Base-by-base conservation (phyloP, 2,888 invertebrate species). In the Drosophila buzzatii region DNA sequence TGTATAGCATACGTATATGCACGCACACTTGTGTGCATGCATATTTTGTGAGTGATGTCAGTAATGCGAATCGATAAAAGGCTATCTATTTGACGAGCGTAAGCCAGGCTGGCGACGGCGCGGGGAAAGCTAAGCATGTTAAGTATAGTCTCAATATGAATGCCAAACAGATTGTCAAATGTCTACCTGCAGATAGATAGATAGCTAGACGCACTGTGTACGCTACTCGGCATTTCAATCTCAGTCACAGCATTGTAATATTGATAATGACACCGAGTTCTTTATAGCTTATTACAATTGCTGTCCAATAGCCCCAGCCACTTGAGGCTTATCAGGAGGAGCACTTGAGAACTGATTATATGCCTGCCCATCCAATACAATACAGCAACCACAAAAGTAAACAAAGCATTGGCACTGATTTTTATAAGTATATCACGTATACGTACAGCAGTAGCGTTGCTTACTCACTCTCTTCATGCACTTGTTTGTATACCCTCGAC, bases 11-110 rank as follows among this genome's bases (percentile, higher is more conserved):
- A 37, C n/a, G 18, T 8, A 52, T 14, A 37, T 20, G 14, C 6
- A 23, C 3, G 16, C 47, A 16, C 27, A 27, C n/a, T 23, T 5
- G 8, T 37, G 20, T 41, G 27, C 35, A 62, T 67, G 63, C 72
- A 61, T 58, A 64, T 68, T 67, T 47, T 42, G 23, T 16, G 18
- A 57, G 59, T 76, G 76, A 76, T 76, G 73, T 76, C 68, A 73
- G 73, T 39, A 57, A 44, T 59, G 65, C 42, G 44, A 76, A 76
- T 76, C 76, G 73, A 76, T 76, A 76, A 62, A 73, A 65, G 59
- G 52, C 76, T 53, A 62, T 59, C 72, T 59, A 72, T 76, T 68
- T 44, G 55, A 51, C 59, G 55, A 58, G 53, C 64, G 42, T 51
- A 51, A 65, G 47, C 33, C 59, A 55, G 42, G 55, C 69, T n/a